Base-by-base conservation (phyloP, 2,797 vertebrate genomes). In the Mycteria americana region DNA sequence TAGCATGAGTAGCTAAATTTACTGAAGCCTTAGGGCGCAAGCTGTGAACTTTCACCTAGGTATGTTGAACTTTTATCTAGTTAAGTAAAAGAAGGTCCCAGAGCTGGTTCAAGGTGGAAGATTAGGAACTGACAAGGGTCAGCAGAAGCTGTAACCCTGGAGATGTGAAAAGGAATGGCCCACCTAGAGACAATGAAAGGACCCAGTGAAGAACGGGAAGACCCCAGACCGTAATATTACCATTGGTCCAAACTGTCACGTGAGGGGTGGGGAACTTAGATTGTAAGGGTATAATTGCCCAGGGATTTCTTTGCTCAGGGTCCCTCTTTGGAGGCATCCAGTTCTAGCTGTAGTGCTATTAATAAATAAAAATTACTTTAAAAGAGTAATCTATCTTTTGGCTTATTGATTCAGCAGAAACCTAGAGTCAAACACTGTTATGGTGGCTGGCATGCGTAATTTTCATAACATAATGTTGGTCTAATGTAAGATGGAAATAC, bases 241-340 rank as follows among this genome's bases (percentile, higher is more conserved):
- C 57, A 10, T 41, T 56, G 13, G 17, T 70, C 45, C 0, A 0
- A 54, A 60, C 21, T 60, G 10, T 50, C 5, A 1, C 5, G 2
- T 59, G 27, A 16, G 4, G 5, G 3, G 4, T 39, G 13, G 14
- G 24, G 22, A 74, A 59, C 22, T 64, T 41, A 2, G 1, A 48
- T 18, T 68, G 31, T 48, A 53, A 50, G 13, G 8, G 0, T 45
- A 28, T 17, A 50, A 30, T 24, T 73, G 18, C 7, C 21, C 4
- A 24, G 18, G 23, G 11, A 41, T 79, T 78, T 69, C 23, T 53
- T 88, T 63, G 21, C 69, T 86, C 30, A 69, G 22, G 3, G 4
- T 69, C 9, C 10, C 9, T 83, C 17, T 56, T 33, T 7, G 3
- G 33, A 79, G 39, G 13, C 16, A 83, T 18, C 17, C 11, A 53